Evolutionary conservation across 2,113 vertebrate species (phyloP), one percentile per base, ranked within the genome.

Genomic region (Bostrychus sinensis): DNA sequence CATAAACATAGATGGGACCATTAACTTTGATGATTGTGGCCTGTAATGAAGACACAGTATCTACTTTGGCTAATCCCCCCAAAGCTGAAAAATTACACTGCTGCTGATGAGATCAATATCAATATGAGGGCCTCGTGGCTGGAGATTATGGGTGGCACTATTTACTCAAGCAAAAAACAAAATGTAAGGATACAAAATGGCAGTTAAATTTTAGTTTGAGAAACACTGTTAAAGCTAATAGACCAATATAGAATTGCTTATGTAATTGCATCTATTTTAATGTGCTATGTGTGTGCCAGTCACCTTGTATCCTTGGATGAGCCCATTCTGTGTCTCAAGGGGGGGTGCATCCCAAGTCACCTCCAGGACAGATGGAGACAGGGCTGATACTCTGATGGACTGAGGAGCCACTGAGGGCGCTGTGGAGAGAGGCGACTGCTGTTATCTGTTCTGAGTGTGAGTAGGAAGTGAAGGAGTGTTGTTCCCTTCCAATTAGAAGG

Each of bases 221-320:
- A 43, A 32, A 32, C 5, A 8, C 8, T 8, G 8, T 32, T 32
- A 32, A 8, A 32, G 30, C 1, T 32, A 32, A 7, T 32, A 32
- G n/a, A n/a, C n/a, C n/a, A n/a, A n/a, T n/a, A n/a, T n/a, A n/a
- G n/a, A n/a, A n/a, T n/a, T n/a, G n/a, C n/a, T n/a, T n/a, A n/a
- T n/a, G n/a, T n/a, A n/a, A n/a, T n/a, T n/a, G n/a, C 30, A 14
- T 14, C 37, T 38, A 34, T 43, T 30, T 38, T 41, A n/a, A n/a
- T 53, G 41, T 54, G 48, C 53, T 38, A 0, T 1, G 1, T 12
- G 36, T 57, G 38, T 60, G 67, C 20, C 3, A 8, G 61, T 86
- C 94, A 92, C 97, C 96, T 98, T 98, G 86, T 98, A 98, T 89
- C 97, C 97, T 88, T 98, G 97, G 80, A 98, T 95, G 87, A 93